phyloP scores from a whole-genome alignment of 2,888 invertebrate species.

The Campoplex capitator region DNA sequence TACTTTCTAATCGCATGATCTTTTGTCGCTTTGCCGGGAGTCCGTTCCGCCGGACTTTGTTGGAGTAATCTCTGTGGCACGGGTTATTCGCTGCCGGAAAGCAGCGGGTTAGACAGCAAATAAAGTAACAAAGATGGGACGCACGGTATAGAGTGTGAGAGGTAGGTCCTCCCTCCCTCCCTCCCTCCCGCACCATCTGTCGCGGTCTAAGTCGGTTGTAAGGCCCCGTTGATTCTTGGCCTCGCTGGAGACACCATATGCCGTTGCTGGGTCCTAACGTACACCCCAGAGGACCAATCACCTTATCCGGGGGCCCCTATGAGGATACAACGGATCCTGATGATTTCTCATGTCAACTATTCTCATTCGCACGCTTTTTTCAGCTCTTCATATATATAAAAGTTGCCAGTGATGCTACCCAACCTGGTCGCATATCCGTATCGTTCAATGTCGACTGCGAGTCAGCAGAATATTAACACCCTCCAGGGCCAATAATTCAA shows the following conservation, averaged over 20 bases:
- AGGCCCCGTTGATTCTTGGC: conserved; percentile 48
- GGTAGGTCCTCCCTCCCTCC: conserved; percentile 70
- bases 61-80: conserved; percentile 62
- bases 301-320: conserved; percentile 36
- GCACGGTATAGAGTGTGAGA: conserved; percentile 58
- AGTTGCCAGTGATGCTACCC: background rate
- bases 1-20: background rate
- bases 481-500: background rate
- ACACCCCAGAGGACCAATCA: conserved; percentile 70
- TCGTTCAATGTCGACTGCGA: background rate
- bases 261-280: conserved; percentile 63
- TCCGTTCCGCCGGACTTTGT: background rate
- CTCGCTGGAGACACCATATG: conserved; percentile 74
- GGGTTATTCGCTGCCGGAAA: conserved; percentile 58
- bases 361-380: conserved; percentile 15
- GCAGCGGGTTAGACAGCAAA: conserved; percentile 67
- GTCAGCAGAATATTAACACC: background rate
- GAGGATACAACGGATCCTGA: conserved; percentile 26
- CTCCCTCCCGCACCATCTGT: conserved; percentile 75
- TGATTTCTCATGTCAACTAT: conserved; percentile 30
- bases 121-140: conserved; percentile 69
- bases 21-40: no score
- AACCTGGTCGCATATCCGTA: background rate
- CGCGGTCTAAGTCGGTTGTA: conserved; percentile 71
- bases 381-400: background rate